A percentile compares a stretch with the other conserved stretches of the same genome.
Evolutionary conservation across 2,113 vertebrate species (phyloP).

Genomic region (Poeciliopsis prolifica): DNA sequence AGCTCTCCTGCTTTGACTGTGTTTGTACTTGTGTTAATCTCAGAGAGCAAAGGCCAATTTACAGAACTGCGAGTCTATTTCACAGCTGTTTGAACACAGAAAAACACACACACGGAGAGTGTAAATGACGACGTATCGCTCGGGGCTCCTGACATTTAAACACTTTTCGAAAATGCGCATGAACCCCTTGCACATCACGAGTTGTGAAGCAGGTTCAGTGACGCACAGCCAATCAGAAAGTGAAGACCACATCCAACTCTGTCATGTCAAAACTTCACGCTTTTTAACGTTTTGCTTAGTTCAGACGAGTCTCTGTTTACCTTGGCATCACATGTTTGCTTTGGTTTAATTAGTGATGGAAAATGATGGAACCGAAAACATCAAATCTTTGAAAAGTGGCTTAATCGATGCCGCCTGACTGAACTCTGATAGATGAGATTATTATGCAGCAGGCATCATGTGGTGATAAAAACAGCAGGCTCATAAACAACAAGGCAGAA

Average conservation of each 20-base stretch:
- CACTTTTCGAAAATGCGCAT: slow-evolving; percentile 41
- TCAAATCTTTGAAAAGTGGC: not conserved
- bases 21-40: slow-evolving; percentile 71
- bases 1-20: slow-evolving; percentile 46
- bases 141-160: slow-evolving; percentile 68
- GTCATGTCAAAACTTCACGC: not conserved
- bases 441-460: not conserved
- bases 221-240: not conserved
- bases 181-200: slow-evolving; percentile 5
- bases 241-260: not conserved
- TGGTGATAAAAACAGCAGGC: slow-evolving; percentile 6
- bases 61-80: slow-evolving; percentile 67
- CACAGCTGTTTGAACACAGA: slow-evolving; percentile 71
- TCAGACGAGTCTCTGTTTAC: not conserved
- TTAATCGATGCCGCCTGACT: not conserved
- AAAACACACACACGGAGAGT: slow-evolving; percentile 39
- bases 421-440: not conserved
- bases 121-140: slow-evolving; percentile 57
- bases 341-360: not conserved
- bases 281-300: not conserved
- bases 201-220: not conserved
- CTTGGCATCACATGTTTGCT: not conserved
- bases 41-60: slow-evolving; percentile 72
- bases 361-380: not conserved
- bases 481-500: not conserved